These are phyloP conservation scores for Catocala fraxini DNA, from an alignment of 2,888 invertebrate genomes.

Conservation along the genomic window DNA sequence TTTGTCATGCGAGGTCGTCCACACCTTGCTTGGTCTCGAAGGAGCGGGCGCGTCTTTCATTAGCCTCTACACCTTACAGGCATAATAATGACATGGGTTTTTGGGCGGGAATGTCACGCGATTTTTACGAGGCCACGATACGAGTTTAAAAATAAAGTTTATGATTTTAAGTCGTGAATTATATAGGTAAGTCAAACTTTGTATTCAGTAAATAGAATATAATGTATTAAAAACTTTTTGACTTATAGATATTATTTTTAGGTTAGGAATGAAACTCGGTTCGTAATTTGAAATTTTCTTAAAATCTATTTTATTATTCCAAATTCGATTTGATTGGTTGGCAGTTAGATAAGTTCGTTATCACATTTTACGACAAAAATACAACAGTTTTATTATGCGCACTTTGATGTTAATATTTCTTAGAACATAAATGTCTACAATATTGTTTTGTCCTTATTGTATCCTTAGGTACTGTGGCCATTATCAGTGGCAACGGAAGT, in stretches of 20 bases:
- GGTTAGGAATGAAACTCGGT: no score
- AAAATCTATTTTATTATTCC: background rate
- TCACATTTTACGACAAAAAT: background rate
- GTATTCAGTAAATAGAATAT: no score
- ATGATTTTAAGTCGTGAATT: constrained; percentile 20
- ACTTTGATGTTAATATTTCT: constrained; percentile 44
- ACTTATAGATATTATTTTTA: no score
- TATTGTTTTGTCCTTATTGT: constrained; percentile 61
- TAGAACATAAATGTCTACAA: constrained; percentile 52
- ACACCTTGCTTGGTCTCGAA: constrained; percentile 79
- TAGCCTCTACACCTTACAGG: constrained; percentile 77
- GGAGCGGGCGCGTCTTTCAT: constrained; percentile 85
- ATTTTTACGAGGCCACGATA: constrained; percentile 57
- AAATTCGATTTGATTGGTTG: background rate
- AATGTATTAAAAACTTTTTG: no score
- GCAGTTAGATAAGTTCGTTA: background rate
- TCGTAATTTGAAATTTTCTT: background rate
- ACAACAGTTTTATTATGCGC: background rate
- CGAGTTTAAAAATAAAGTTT: constrained; percentile 21
- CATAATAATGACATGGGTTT: constrained; percentile 77
- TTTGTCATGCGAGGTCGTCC: constrained; percentile 69
- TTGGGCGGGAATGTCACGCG: constrained; percentile 83
- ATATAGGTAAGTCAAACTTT: no score
- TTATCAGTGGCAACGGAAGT: constrained; percentile 70
- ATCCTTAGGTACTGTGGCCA: constrained; percentile 53